Evolutionary conservation across 2,113 vertebrate genomes (phyloP).

Genomic region (Microcebus lehilahytsara): DNA sequence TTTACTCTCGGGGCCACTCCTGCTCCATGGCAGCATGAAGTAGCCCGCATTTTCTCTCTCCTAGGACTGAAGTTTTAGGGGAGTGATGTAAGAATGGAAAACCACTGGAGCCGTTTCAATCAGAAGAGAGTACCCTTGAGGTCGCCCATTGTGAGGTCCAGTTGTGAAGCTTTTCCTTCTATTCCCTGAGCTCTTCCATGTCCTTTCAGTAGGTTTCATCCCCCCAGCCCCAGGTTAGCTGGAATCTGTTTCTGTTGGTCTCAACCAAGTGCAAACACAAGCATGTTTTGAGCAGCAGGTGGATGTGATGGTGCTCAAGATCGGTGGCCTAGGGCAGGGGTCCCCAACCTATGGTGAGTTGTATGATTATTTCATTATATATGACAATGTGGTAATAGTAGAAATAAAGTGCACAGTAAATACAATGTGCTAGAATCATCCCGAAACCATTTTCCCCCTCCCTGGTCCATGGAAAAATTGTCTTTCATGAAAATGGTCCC

Average conservation of each 20-base stretch:
- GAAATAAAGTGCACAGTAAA: too few species aligned
- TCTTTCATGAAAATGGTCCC: too few species aligned
- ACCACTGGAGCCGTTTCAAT: not conserved
- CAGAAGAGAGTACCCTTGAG: accelerated
- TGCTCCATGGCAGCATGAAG: not conserved
- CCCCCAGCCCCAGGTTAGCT: not conserved
- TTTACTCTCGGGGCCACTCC: not conserved
- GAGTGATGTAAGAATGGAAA: conserved; percentile 40
- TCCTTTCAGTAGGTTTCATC: not conserved
- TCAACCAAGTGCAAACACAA: not conserved
- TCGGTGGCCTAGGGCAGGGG: not conserved
- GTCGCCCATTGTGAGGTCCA: not conserved
- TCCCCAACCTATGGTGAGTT: too few species aligned
- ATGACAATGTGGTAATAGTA: too few species aligned
- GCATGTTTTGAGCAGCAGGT: not conserved
- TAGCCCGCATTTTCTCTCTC: not conserved
- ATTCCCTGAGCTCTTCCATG: not conserved
- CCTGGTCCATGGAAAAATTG: too few species aligned
- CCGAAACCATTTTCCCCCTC: too few species aligned
- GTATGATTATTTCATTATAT: too few species aligned
- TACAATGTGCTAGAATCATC: too few species aligned
- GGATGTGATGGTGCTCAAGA: not conserved
- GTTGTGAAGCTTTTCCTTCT: not conserved
- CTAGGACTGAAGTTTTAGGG: not conserved
- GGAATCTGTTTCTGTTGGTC: not conserved